Base-by-base conservation (phyloP, 1,140 invertebrate genomes). In the Brachionus plicatilis region DNA sequence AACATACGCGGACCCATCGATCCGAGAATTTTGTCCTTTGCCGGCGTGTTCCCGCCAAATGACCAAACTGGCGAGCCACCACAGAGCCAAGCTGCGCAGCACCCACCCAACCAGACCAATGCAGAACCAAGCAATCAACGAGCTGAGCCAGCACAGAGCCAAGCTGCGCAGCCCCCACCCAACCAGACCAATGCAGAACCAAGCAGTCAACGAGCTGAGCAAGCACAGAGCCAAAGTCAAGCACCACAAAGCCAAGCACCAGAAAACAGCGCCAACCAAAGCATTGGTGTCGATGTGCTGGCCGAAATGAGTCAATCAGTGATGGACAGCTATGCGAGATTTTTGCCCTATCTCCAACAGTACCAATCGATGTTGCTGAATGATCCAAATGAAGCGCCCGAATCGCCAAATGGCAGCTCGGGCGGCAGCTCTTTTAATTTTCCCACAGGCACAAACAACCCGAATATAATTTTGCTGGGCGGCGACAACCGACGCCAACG, bases 401-500 rank as follows among this genome's bases (percentile, higher is more conserved):
- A 66, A 24, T 65, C 41, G 0, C 33, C 79, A 6, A 45, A 60
- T 47, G 11, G 33, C 20, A 56, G 33, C 41, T 70, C 66, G 17
- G 14, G 1, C 68, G 5, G 41, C 5, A 75, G 24, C 33, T 29
- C n/a, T 17, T 84, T 56, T 7, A 72, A 53, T 72, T 68, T 84
- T 27, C 47, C 27, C 12, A 60, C 72, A 14, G n/a, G 66, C 1
- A 17, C 56, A 5, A 72, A 3, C 20, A 70, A 80, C n/a, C 65
- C 60, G 47, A 53, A 53, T 29, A n/a, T 68, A 11, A 75, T 70
- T 27, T 56, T 76, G 4, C 8, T 53, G 7, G 83, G 41, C 47
- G 85, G 86, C 3, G 86, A 80, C 3, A 47, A 83, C 24, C 29
- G 41, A 84, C 91, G 91, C 5, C 93, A 94, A 87, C 90, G 91